Percentiles rank a stretch among this genome's conserved stretches.
These are phyloP conservation scores for Tridacna gigas DNA, from an alignment of 2,888 invertebrate genomes.

Conservation along the genomic window DNA sequence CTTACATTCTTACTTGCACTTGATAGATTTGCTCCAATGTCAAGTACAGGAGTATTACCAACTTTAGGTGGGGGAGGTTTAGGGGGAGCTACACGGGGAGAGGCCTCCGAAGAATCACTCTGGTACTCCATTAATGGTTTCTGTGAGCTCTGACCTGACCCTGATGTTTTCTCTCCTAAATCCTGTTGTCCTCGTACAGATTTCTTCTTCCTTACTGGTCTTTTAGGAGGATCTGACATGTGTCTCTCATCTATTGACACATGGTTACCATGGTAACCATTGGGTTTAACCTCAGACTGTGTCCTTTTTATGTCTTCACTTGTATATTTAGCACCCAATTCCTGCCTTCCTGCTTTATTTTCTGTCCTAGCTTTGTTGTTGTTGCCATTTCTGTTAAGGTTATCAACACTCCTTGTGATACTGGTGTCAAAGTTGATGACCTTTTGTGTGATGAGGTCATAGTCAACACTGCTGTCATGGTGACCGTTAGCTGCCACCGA, in stretches of 20 bases:
- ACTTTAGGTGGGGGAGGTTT: conserved; percentile 1
- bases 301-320: background rate
- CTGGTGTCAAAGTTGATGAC: conserved; percentile 55
- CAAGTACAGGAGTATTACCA: conserved; percentile 1
- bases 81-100: conserved; percentile 36
- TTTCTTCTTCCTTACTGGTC: conserved; percentile 60
- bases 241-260: background rate
- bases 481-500: conserved; percentile 49
- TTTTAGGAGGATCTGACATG: conserved; percentile 41
- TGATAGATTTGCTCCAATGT: background rate
- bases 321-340: conserved; percentile 11
- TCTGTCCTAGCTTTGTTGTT: conserved; percentile 25
- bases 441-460: conserved; percentile 49
- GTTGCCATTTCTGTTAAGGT: conserved; percentile 14
- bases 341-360: conserved; percentile 18
- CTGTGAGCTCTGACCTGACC: background rate
- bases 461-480: conserved; percentile 38
- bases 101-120: conserved; percentile 60
- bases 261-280: conserved; percentile 18
- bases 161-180: background rate
- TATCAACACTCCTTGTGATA: conserved; percentile 27
- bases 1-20: background rate
- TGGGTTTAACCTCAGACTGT: conserved; percentile 1
- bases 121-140: conserved; percentile 62
- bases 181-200: conserved; percentile 40